phyloP scores from a whole-genome alignment of 1,140 invertebrate species.

The Magallana ariakensis region DNA sequence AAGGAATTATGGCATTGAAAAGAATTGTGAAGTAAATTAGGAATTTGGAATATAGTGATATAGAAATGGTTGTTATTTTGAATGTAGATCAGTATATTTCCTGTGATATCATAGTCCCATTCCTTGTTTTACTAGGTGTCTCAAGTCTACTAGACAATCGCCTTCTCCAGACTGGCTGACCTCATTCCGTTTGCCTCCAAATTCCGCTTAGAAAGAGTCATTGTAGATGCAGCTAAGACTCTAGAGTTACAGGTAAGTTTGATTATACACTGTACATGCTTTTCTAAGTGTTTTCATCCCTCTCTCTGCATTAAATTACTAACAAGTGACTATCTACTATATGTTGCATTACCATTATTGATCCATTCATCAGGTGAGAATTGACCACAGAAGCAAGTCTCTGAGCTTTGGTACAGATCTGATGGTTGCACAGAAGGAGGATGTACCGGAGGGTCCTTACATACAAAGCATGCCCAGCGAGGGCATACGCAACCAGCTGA shows the following conservation, averaged over 20 bases:
- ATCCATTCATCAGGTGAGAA: slow-evolving; percentile 70
- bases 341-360: not conserved
- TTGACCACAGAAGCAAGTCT: slow-evolving; percentile 82
- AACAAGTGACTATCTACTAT: no score
- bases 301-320: no score
- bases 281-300: no score
- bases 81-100: no score
- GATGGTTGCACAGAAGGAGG: slow-evolving; percentile 94
- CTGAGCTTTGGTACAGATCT: slow-evolving; percentile 96
- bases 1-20: no score
- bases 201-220: slow-evolving; percentile 92
- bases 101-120: no score
- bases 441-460: slow-evolving; percentile 94
- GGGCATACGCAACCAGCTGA: slow-evolving; percentile 94
- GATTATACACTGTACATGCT: not conserved
- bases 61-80: no score
- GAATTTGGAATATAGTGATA: no score
- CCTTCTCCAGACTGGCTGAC: slow-evolving; percentile 90
- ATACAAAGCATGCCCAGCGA: slow-evolving; percentile 95
- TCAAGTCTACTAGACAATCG: slow-evolving; percentile 96
- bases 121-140: slow-evolving; percentile 83
- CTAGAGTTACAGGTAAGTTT: slow-evolving; percentile 90
- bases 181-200: slow-evolving; percentile 90
- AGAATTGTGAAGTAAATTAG: no score
- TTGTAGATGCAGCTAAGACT: slow-evolving; percentile 96